A percentile compares a stretch with the other conserved stretches of the same genome.
Evolutionary conservation across 2,797 vertebrate species (phyloP).

Genomic region (Pteropus rufus): DNA sequence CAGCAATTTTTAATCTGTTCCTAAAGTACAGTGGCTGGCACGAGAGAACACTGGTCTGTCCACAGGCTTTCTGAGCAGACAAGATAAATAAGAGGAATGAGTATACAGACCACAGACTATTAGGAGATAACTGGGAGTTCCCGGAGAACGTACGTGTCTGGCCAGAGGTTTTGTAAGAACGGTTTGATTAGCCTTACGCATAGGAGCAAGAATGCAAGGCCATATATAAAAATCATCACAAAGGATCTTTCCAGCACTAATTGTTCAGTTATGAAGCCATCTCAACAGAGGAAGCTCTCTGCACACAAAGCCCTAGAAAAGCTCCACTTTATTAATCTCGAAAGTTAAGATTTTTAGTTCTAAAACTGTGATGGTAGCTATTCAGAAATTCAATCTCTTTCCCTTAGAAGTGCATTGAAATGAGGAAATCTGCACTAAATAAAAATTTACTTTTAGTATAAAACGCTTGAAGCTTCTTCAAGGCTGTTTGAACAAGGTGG

Average conservation of each 20-base stretch:
- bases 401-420: neutral
- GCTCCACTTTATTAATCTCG: neutral
- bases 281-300: neutral
- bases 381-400: neutral
- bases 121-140: neutral
- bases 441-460: neutral
- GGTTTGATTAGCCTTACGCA: neutral
- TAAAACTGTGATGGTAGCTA: neutral
- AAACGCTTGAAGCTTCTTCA: neutral
- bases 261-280: neutral
- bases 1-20: neutral
- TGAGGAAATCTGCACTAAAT: neutral
- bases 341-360: neutral
- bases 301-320: neutral
- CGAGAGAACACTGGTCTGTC: neutral
- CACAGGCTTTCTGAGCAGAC: neutral
- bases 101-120: neutral
- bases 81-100: neutral
- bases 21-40: neutral
- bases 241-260: neutral
- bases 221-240: neutral
- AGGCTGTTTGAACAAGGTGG: neutral
- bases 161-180: neutral
- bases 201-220: neutral
- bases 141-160: neutral